Base-by-base conservation (phyloP, 2,113 vertebrate genomes). In the Hippolais icterina region DNA sequence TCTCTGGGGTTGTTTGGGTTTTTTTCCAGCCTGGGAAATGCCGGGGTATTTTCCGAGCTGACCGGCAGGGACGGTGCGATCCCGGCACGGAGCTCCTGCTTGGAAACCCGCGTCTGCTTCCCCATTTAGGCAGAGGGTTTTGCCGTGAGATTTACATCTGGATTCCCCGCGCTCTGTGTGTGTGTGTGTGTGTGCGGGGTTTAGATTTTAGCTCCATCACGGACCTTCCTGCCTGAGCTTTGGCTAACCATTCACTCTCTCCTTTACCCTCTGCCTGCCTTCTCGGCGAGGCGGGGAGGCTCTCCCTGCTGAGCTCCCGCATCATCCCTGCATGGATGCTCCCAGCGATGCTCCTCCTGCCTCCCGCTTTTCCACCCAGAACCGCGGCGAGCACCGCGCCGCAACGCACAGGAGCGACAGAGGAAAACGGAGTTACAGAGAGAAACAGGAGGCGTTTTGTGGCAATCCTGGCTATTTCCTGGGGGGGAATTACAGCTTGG, bases 321-420 rank as follows among this genome's bases (percentile, higher is more conserved):
- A 4, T 8, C 52, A 28, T 13, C 76, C 80, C 65, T 37, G 57
- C n/a, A 4, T 42, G 37, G 42, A 42, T 42, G 42, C 42, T 42
- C 42, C 37, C 37, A 39, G 37, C 37, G 37, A 39, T 39, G 37
- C 37, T 39, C 37, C 37, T 37, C 56, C 68, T 47, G 47, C 53
- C 25, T 71, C 57, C 61, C 25, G 19, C 5, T 68, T 54, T 50
- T 6, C 83, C 75, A 19, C 37, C 47, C 82, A 2, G 31, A 39
- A 8, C 47, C 9, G 7, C 20, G 9, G 27, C 3, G 1, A 3
- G 60, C 41, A 2, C 7, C 0, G 8, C 15, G 56, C 28, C 37
- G 0, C n/a, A 14, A 6, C 19, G 16, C 2, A 2, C 2, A 0
- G 28, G 52, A 56, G 24, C 15, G 50, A 37, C 33, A 12, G 31